A percentile compares a stretch with the other conserved stretches of the same genome.
These are phyloP conservation scores for Macrotus californicus DNA, from an alignment of 2,113 vertebrate genomes.

Conservation along the genomic window DNA sequence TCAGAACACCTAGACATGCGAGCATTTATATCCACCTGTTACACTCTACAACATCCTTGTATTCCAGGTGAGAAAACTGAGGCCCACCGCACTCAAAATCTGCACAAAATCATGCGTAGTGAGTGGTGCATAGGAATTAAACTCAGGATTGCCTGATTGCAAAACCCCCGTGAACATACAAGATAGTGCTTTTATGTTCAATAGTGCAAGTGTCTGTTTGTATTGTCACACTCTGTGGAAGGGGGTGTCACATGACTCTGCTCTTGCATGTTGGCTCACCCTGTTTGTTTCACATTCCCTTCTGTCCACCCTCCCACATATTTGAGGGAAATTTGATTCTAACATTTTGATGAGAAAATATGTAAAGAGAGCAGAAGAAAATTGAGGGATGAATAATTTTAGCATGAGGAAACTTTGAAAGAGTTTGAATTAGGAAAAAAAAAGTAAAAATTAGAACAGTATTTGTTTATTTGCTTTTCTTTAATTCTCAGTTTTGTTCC, in stretches of 20 bases:
- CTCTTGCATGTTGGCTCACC: background rate
- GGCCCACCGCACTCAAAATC: background rate
- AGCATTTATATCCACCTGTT: background rate
- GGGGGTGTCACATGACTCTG: background rate
- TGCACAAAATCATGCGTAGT: background rate
- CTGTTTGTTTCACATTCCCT: background rate
- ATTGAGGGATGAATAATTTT: slow-evolving; percentile 4
- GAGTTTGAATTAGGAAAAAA: background rate
- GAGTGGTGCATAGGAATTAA: background rate
- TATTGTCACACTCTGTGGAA: background rate
- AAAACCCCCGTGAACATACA: background rate
- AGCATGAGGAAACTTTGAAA: background rate
- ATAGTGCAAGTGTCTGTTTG: background rate
- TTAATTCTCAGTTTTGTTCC: background rate
- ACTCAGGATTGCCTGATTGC: background rate
- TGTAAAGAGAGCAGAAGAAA: background rate
- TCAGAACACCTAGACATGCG: background rate
- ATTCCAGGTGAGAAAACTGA: background rate
- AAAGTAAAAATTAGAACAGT: background rate
- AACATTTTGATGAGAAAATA: background rate
- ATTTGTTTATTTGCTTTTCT: background rate
- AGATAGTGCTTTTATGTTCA: background rate
- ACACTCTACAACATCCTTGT: background rate
- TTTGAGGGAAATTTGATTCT: background rate
- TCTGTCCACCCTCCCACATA: background rate